phyloP scores from a whole-genome alignment of 1,140 invertebrate species.

The Chironomus tepperi region DNA sequence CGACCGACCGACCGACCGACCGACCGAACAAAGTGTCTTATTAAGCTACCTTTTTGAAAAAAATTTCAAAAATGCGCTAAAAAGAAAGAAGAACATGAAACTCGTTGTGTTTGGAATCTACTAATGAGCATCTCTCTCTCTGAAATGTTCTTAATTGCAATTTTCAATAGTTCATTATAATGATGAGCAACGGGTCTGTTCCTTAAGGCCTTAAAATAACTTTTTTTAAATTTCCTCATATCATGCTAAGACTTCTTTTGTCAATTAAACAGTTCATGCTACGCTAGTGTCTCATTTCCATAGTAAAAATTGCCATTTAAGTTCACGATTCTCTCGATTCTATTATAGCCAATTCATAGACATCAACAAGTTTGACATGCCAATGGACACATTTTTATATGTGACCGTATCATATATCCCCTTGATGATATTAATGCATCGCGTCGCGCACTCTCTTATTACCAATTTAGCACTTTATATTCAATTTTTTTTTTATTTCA shows the following conservation, averaged over 20 bases:
- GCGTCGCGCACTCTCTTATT: background rate
- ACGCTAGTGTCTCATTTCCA: conserved; percentile 1
- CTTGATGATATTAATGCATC: background rate
- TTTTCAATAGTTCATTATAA: no score
- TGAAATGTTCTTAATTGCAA: no score
- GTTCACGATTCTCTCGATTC: conserved; percentile 6
- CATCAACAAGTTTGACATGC: background rate
- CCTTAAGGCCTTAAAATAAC: no score
- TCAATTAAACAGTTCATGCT: background rate
- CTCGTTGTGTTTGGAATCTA: no score
- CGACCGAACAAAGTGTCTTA: no score
- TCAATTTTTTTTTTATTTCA: no score
- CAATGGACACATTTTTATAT: conserved; percentile 8
- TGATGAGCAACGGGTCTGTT: no score
- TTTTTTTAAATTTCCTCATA: no score
- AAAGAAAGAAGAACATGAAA: conserved; percentile 1
- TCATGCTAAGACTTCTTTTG: no score
- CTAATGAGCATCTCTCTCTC: no score
- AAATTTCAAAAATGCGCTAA: background rate
- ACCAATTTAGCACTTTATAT: background rate
- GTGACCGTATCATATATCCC: background rate
- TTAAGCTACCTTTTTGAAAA: no score
- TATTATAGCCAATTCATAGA: background rate
- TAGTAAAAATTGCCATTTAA: background rate
- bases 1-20: no score